phyloP scores from a whole-genome alignment of 2,888 invertebrate genomes.

The Drosophila neonasuta region DNA sequence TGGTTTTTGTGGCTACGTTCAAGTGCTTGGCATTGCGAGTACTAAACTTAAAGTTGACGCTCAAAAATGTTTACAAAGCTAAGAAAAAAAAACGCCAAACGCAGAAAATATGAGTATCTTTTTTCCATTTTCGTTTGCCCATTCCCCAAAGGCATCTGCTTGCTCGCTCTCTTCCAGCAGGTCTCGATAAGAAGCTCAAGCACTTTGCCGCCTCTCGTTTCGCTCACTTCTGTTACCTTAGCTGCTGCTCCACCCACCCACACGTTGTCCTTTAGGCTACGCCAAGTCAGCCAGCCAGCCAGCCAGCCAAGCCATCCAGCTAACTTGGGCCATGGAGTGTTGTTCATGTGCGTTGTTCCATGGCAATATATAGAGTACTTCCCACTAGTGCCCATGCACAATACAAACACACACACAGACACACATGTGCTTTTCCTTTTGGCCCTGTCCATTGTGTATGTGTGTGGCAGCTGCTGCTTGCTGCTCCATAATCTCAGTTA shows the following conservation, averaged over 20 bases:
- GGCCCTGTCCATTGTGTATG: conserved; percentile 51
- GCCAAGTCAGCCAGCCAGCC: conserved; percentile 15
- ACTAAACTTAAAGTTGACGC: conserved; percentile 27
- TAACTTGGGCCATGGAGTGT: conserved; percentile 41
- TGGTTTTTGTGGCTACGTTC: background rate
- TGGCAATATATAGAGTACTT: conserved; percentile 37
- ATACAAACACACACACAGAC: conserved; percentile 21
- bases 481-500: conserved; percentile 57
- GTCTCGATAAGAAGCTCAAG: conserved; percentile 57
- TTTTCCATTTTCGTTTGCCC: conserved; percentile 36
- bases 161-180: background rate
- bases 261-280: conserved; percentile 32
- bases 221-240: conserved; percentile 11
- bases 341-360: conserved; percentile 45
- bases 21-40: conserved; percentile 10
- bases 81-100: conserved; percentile 25
- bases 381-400: background rate
- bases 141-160: background rate
- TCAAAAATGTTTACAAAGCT: conserved; percentile 33
- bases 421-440: conserved; percentile 33
- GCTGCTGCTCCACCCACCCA: conserved; percentile 7
- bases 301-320: conserved; percentile 21
- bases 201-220: conserved; percentile 24
- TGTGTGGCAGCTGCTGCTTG: conserved; percentile 42
- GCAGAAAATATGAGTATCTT: conserved; percentile 48